phyloP scores from a whole-genome alignment of 2,888 invertebrate species.

The Nomada hirtipes region DNA sequence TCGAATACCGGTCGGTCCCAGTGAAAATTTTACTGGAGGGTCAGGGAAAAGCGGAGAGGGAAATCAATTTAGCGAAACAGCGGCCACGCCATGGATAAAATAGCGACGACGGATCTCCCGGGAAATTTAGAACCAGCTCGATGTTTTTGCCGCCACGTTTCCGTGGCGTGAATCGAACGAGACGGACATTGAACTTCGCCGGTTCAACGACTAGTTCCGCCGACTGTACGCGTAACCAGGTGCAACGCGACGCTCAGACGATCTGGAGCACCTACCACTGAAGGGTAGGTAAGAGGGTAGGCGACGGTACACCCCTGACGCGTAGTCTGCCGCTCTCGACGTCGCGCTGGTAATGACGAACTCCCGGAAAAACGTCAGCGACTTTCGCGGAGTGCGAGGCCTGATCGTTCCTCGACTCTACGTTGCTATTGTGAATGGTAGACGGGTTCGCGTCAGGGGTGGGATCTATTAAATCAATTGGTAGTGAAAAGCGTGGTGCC shows the following conservation, averaged over 20 bases:
- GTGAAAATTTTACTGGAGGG: constrained; percentile 25
- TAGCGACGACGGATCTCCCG: constrained; percentile 40
- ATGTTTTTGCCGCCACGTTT: not conserved
- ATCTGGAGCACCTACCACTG: constrained; percentile 58
- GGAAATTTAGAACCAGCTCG: constrained; percentile 35
- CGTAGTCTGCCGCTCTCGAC: constrained; percentile 45
- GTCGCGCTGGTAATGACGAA: constrained; percentile 46
- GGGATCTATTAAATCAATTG: not conserved
- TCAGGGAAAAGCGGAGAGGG: not conserved
- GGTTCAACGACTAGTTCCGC: constrained; percentile 42
- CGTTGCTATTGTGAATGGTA: constrained; percentile 1
- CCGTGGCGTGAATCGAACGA: constrained; percentile 35
- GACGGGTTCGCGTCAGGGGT: not conserved
- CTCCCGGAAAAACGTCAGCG: constrained; percentile 19
- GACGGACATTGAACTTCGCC: constrained; percentile 58
- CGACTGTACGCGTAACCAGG: constrained; percentile 51
- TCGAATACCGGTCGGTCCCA: not conserved
- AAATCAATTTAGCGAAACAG: constrained; percentile 43
- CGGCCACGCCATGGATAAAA: constrained; percentile 14
- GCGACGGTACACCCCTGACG: constrained; percentile 47
- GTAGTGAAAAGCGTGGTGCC: too few species aligned
- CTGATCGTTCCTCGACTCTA: constrained; percentile 26
- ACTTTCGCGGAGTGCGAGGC: constrained; percentile 1
- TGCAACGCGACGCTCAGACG: constrained; percentile 61
- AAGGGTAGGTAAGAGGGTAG: constrained; percentile 50